Conservation (phyloP, 2,797 vertebrate species). For the Sardinella longiceps region DNA sequence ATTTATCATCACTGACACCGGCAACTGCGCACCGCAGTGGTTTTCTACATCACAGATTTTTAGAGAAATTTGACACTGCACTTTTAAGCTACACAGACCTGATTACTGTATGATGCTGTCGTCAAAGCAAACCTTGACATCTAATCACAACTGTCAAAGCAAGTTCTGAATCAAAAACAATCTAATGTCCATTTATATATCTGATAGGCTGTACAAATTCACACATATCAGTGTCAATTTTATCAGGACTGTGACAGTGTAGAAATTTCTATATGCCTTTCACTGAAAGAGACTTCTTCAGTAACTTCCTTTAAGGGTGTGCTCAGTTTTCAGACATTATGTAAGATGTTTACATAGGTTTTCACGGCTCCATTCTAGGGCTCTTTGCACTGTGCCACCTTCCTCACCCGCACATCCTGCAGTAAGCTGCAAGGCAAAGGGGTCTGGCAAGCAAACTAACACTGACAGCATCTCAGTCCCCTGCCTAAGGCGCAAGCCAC, state of each 20-base stretch:
- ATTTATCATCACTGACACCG: neutral
- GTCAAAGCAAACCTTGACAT: neutral
- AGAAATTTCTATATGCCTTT: slow-evolving; percentile 20
- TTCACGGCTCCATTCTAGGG: slow-evolving; percentile 49
- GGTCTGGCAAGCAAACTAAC: neutral
- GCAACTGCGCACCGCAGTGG: neutral
- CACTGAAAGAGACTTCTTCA: slow-evolving; percentile 52
- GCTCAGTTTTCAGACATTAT: slow-evolving; percentile 53
- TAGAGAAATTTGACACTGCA: neutral
- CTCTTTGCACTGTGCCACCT: slow-evolving; percentile 47
- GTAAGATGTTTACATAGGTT: slow-evolving; percentile 61
- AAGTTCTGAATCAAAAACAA: neutral
- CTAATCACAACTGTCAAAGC: neutral
- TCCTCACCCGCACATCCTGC: slow-evolving; percentile 39
- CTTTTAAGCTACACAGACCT: neutral
- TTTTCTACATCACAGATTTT: neutral
- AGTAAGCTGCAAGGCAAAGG: slow-evolving; percentile 17
- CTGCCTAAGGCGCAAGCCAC: neutral
- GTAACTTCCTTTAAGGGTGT: slow-evolving; percentile 11
- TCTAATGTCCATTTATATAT: neutral
- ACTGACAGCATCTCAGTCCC: neutral
- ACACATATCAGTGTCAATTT: slow-evolving; percentile 8
- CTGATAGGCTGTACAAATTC: neutral
- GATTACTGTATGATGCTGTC: neutral
- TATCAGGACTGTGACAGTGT: slow-evolving; percentile 26